Percentiles rank a stretch among this genome's conserved stretches.
Conservation (phyloP, 2,888 invertebrate genomes). For the Mythimna pallens region DNA sequence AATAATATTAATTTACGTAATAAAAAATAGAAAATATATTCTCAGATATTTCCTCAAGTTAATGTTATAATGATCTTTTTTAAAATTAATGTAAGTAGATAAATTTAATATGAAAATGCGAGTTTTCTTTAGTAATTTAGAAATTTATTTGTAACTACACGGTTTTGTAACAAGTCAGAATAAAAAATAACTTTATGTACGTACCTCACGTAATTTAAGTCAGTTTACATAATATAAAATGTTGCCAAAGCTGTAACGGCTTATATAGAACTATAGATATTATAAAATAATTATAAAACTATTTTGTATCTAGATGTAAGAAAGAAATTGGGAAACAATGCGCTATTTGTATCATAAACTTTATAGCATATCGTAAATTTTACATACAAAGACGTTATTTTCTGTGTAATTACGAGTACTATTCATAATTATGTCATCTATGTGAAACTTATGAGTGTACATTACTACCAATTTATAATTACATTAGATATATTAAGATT, state of each 20-base stretch:
- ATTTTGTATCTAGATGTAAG: constrained; percentile 63
- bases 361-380: constrained; percentile 82
- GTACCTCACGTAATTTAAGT: constrained; percentile 54
- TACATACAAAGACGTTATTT: constrained; percentile 59
- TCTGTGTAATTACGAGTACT: constrained; percentile 52
- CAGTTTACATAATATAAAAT: constrained; percentile 50
- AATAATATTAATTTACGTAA: constrained; percentile 26
- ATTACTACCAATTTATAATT: constrained; percentile 50
- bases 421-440: constrained; percentile 53
- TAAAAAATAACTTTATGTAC: constrained; percentile 52
- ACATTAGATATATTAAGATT: constrained; percentile 43
- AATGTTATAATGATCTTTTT: constrained; percentile 32
- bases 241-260: constrained; percentile 70
- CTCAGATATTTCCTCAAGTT: constrained; percentile 43
- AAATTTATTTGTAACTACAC: constrained; percentile 38
- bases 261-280: constrained; percentile 49
- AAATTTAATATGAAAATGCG: constrained; percentile 19
- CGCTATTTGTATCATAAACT: constrained; percentile 87
- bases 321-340: constrained; percentile 87
- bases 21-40: constrained; percentile 38
- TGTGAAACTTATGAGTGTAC: constrained; percentile 52
- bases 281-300: constrained; percentile 35
- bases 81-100: constrained; percentile 33
- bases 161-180: constrained; percentile 52
- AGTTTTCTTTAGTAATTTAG: constrained; percentile 42